These are phyloP conservation scores for Sebastiscus tertius DNA, from an alignment of 2,797 vertebrate genomes.

Conservation along the genomic window DNA sequence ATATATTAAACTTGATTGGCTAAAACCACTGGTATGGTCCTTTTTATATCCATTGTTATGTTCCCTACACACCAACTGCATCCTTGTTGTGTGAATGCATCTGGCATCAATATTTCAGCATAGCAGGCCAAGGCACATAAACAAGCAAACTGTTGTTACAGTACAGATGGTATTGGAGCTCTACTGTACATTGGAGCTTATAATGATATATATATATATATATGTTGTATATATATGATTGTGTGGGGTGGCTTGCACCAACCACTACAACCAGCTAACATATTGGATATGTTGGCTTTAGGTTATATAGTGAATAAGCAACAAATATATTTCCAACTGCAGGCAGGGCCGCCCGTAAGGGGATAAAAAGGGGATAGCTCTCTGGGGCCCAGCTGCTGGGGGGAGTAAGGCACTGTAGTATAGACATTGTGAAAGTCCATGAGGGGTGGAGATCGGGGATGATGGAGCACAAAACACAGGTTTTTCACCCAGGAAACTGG, in stretches of 20 bases:
- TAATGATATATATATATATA: neutral
- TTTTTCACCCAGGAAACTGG: too few species aligned
- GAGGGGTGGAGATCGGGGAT: too few species aligned
- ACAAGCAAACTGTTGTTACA: neutral
- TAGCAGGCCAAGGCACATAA: neutral
- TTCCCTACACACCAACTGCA: neutral
- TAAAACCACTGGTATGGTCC: neutral
- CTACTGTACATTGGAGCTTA: neutral
- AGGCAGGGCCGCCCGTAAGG: neutral
- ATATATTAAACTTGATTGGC: neutral
- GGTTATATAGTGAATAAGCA: accelerated
- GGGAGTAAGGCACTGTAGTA: too few species aligned
- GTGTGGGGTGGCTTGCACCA: neutral
- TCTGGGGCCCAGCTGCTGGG: neutral
- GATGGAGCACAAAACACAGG: too few species aligned
- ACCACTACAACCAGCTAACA: neutral
- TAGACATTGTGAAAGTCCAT: too few species aligned
- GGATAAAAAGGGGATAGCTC: neutral
- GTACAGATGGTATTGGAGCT: neutral
- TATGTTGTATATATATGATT: too few species aligned
- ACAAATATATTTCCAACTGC: neutral
- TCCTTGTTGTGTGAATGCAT: neutral
- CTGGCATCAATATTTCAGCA: constrained; percentile 2
- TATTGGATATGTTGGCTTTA: neutral
- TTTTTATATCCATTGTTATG: neutral